phyloP scores from a whole-genome alignment of 2,888 invertebrate genomes.

The Trichogramma dendrolimi region DNA sequence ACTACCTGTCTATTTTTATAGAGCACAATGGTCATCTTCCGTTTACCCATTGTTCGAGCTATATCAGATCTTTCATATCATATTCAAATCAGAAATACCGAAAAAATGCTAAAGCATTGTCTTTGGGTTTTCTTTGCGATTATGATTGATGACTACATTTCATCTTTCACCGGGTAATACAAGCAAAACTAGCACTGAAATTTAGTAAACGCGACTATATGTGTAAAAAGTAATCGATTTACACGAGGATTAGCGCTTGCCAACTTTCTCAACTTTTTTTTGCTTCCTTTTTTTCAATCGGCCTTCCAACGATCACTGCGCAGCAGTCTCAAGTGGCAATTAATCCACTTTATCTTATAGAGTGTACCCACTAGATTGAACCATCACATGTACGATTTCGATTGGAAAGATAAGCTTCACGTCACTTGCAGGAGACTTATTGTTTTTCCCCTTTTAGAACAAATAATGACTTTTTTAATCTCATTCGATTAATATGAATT shows the following conservation, averaged over 20 bases:
- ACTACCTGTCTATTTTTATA: too few species aligned
- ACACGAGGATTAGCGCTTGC: not conserved
- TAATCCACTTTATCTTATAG: conserved; percentile 39
- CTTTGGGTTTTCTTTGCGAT: too few species aligned
- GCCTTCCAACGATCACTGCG: conserved; percentile 7
- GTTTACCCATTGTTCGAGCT: too few species aligned
- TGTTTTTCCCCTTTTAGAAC: conserved; percentile 18
- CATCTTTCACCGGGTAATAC: too few species aligned
- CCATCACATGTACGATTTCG: conserved; percentile 34
- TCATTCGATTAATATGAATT: too few species aligned
- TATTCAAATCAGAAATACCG: too few species aligned
- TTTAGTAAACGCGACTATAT: too few species aligned
- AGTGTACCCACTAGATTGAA: conserved; percentile 27
- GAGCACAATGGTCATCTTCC: too few species aligned
- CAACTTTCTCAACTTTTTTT: not conserved
- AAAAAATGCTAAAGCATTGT: too few species aligned
- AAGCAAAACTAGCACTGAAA: too few species aligned
- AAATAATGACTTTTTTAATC: conserved; percentile 22
- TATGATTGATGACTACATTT: too few species aligned
- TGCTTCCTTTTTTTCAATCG: conserved; percentile 20
- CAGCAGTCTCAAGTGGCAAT: conserved; percentile 32
- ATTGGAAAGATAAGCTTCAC: conserved; percentile 35
- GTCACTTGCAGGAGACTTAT: conserved; percentile 24
- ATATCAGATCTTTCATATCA: too few species aligned
- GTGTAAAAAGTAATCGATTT: conserved; percentile 18